Evolutionary conservation across 2,888 invertebrate species (phyloP), one percentile per base, ranked within the genome.

Genomic region (Stenurella melanura): DNA sequence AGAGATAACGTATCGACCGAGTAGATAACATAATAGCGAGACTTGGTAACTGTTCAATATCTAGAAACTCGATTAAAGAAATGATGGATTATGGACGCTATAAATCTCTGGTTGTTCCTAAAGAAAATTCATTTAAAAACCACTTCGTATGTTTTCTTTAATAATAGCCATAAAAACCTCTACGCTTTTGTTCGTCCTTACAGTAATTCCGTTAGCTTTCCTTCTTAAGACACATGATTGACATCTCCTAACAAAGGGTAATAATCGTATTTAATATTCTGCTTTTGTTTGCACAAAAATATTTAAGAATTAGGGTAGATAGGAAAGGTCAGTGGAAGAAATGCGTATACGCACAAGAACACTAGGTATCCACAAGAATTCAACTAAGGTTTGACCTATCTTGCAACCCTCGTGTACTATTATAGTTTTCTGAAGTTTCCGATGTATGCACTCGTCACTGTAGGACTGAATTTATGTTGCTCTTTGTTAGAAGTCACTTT

Each of bases 351-450:
- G 70, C 58, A 56, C 57, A 34, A 70, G 17, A 57, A 60, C 58
- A 58, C 15, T 63, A 63, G 50, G 18, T 61, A 60, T 30, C 10
- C 60, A 18, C n/a, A 11, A 42, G 26, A 42, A 54, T 73, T 64
- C 56, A 56, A 54, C 26, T 54, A 60, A 73, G 15, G 56, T 56
- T 73, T 73, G 73, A 64, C 73, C 73, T 64, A 56, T 30, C 34
- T 50, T 56, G 26, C 10, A 56, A 63, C 19, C 42, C 21, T 38
- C 21, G 34, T 21, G 21, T 26, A 26, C 21, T 69, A 19, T 11
- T 72, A 42, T 12, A 30, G 61, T 26, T 63, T 63, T 19, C 57
- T 17, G n/a, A 69, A 18, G 57, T 57, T n/a, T 56, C 50, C 64
- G 63, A 54, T 54, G 56, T 56, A 34, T 21, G 60, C 73, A 64